Evolutionary conservation across 2,888 invertebrate species (phyloP).

Genomic region (Acleris sparsana): DNA sequence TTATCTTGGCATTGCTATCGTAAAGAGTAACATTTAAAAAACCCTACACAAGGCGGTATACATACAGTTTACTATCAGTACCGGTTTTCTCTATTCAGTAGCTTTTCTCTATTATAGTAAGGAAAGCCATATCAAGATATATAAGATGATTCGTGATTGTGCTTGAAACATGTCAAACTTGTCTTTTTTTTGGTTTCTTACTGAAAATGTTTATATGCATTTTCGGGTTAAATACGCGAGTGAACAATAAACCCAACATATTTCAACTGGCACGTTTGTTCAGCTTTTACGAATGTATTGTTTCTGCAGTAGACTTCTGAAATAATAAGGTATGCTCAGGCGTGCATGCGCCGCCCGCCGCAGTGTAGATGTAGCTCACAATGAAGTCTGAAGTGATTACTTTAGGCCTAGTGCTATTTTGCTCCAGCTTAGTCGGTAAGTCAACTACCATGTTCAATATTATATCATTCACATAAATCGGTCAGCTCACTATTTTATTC

Average conservation of each 20-base stretch:
- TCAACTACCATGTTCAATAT: background rate
- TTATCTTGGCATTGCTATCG: too few relatives aligned
- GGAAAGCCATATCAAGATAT: too few relatives aligned
- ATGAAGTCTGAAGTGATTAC: conserved; percentile 34
- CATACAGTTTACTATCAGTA: too few relatives aligned
- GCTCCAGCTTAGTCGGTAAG: conserved; percentile 33
- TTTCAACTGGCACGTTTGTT: conserved; percentile 22
- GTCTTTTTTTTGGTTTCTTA: too few relatives aligned
- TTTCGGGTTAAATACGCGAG: conserved; percentile 13
- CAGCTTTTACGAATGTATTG: conserved; percentile 28
- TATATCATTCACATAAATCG: background rate
- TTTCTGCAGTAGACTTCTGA: conserved; percentile 19
- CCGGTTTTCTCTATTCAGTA: too few relatives aligned
- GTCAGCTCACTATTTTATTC: background rate
- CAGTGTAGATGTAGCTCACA: conserved; percentile 33
- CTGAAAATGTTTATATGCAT: background rate
- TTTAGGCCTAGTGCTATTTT: conserved; percentile 23
- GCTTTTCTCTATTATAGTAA: too few relatives aligned
- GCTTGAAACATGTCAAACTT: too few relatives aligned
- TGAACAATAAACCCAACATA: conserved; percentile 28
- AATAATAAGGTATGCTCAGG: conserved; percentile 7
- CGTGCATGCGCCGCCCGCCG: background rate
- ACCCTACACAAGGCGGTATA: too few relatives aligned
- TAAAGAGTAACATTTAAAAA: too few relatives aligned
- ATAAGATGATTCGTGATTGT: too few relatives aligned